A percentile compares a stretch with the other conserved stretches of the same genome.
These are phyloP conservation scores for Lordiphosa collinella DNA, from an alignment of 1,140 invertebrate species.

Conservation along the genomic window DNA sequence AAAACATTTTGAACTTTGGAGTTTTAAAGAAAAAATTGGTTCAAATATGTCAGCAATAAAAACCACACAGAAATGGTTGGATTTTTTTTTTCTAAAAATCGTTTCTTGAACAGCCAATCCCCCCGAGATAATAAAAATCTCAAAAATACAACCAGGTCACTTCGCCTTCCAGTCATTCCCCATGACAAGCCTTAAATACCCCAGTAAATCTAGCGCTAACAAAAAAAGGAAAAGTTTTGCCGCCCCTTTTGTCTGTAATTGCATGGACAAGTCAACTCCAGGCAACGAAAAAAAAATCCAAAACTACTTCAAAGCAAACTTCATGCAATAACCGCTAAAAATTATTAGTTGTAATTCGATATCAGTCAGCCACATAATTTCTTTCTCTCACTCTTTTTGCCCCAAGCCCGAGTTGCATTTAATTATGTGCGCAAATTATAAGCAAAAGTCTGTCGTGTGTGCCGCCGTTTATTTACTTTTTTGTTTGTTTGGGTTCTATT, in stretches of 20 bases:
- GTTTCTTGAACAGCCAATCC: no score
- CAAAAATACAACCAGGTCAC: neutral
- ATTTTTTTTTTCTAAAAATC: no score
- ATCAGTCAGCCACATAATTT: conserved; percentile 33
- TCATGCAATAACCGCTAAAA: conserved; percentile 15
- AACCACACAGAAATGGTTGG: no score
- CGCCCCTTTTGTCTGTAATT: conserved; percentile 60
- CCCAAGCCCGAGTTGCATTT: conserved; percentile 37
- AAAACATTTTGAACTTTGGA: no score
- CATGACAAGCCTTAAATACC: conserved; percentile 37
- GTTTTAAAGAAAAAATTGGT: no score
- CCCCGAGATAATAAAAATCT: neutral
- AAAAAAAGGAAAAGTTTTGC: conserved; percentile 22
- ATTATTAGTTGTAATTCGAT: conserved; percentile 68
- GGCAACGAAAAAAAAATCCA: conserved; percentile 8
- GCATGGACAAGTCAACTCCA: conserved; percentile 26
- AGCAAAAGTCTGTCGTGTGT: conserved; percentile 10
- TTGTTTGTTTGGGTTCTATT: neutral
- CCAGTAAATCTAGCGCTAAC: neutral
- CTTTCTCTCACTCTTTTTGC: conserved; percentile 12
- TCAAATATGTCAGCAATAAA: no score
- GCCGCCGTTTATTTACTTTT: neutral
- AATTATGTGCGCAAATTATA: conserved; percentile 70
- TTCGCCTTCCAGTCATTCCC: conserved; percentile 6
- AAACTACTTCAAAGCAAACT: conserved; percentile 29